phyloP scores from a whole-genome alignment of 2,888 invertebrate species.

The Tinea semifulvella region DNA sequence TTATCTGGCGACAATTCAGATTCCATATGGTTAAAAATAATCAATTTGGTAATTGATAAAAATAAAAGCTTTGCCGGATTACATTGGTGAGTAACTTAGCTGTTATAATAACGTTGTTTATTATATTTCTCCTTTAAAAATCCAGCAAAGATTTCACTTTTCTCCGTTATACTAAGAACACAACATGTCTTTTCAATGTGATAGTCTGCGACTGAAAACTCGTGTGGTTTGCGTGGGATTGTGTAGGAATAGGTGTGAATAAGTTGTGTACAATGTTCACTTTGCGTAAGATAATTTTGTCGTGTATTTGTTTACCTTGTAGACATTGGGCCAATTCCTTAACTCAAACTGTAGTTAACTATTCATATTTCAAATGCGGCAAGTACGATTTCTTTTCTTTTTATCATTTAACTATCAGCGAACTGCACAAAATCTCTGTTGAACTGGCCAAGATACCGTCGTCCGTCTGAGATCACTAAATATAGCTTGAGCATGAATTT shows the following conservation, averaged over 20 bases:
- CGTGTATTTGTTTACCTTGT: conserved; percentile 56
- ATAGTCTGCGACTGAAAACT: conserved; percentile 59
- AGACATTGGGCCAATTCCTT: conserved; percentile 32
- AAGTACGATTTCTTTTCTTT: conserved; percentile 31
- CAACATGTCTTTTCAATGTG: conserved; percentile 61
- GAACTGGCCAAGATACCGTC: conserved; percentile 53
- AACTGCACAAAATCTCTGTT: conserved; percentile 57
- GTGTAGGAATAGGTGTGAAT: conserved; percentile 65
- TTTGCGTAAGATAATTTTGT: conserved; percentile 47
- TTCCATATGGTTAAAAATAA: conserved; percentile 55
- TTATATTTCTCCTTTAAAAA: conserved; percentile 27
- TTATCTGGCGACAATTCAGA: conserved; percentile 64
- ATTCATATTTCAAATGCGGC: conserved; percentile 13
- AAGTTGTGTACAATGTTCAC: conserved; percentile 56
- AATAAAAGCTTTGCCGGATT: conserved; percentile 25
- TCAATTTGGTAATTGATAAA: conserved; percentile 18
- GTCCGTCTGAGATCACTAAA: conserved; percentile 59
- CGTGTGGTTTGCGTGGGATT: conserved; percentile 59
- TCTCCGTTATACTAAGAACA: conserved; percentile 57
- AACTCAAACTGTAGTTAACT: background rate
- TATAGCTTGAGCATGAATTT: conserved; percentile 64
- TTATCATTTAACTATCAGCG: conserved; percentile 41
- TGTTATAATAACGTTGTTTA: conserved; percentile 14
- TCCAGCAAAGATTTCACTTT: conserved; percentile 44
- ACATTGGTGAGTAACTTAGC: conserved; percentile 21